Evolutionary conservation across 2,888 invertebrate species (phyloP).

Genomic region (Drosophila kanekoi): DNA sequence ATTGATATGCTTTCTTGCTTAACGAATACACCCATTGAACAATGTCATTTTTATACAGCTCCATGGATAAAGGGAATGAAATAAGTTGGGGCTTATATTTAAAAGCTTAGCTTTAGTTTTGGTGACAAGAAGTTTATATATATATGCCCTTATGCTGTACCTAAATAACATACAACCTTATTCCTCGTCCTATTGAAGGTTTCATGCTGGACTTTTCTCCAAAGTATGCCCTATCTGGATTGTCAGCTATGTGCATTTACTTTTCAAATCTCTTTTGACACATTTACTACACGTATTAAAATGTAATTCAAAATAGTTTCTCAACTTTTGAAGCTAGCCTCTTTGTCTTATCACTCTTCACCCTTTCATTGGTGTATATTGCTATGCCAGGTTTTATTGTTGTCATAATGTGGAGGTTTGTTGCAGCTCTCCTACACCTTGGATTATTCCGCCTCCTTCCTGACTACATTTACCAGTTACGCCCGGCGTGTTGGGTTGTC

Average conservation of each 20-base stretch:
- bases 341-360: constrained; percentile 15
- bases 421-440: constrained; percentile 37
- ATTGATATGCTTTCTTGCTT: too few relatives aligned
- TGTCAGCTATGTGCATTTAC: neutral
- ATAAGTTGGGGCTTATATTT: too few relatives aligned
- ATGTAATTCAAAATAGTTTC: neutral
- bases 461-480: constrained; percentile 1
- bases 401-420: constrained; percentile 67
- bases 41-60: too few relatives aligned
- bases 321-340: constrained; percentile 11
- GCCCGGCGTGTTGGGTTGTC: too few relatives aligned
- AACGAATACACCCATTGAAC: too few relatives aligned
- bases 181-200: too few relatives aligned
- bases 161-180: too few relatives aligned
- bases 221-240: too few relatives aligned
- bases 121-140: neutral
- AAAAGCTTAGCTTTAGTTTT: neutral
- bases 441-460: constrained; percentile 19
- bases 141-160: neutral
- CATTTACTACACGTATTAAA: neutral
- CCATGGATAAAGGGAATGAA: too few relatives aligned
- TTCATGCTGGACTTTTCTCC: too few relatives aligned
- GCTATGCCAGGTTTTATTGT: constrained; percentile 59
- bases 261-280: too few relatives aligned
- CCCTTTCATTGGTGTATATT: constrained; percentile 38